Base-by-base conservation (phyloP, 30 jellyfish, hydroid and myxozoan species). In the Pelagia noctiluca region DNA sequence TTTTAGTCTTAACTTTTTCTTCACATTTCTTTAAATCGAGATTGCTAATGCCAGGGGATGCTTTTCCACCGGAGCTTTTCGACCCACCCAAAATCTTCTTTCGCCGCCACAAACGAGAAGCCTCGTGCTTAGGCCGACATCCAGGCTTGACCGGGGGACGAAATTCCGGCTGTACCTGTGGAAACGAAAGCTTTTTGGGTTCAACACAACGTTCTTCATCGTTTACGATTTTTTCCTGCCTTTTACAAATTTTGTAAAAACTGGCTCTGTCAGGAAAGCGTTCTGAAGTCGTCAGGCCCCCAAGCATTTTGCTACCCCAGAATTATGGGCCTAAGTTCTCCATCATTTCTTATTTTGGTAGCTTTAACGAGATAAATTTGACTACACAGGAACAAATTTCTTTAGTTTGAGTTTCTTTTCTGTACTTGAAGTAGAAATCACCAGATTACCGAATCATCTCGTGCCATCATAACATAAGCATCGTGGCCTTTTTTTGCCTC, bases 71-170 rank as follows among this genome's bases (percentile, higher is more conserved):
- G n/a, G 79, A 23, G n/a, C n/a, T n/a, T 35, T 70, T 70, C 82
- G 47, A 23, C 31, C 66, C 82, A 36, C 47, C 47, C 26, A 70
- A 38, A 7, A 70, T 32, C 47, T 70, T 70, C 19, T 70, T 70
- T 24, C 13, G 37, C 26, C 82, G 23, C 82, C 82, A 70, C 0
- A 70, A 46, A 23, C 82, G 28, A 18, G 67, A 65, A 35, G 82
- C 82, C 5, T 73, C 85, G 24, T 42, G 8, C 16, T 42, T 42
- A 42, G 57, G 57, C 57, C 52, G 32, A 24, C 50, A 24, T 26
- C 34, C 70, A 12, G 50, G 50, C 11, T 16, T 22, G 31, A 5
- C 50, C 22, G 50, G 49, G 19, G 36, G 22, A 18, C 35, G 29
- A 16, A 31, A 32, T 23, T 28, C 62, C 11, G 82, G 48, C 0